Base-by-base conservation (phyloP, 2,888 invertebrate genomes). In the Iselma pallidipennis region DNA sequence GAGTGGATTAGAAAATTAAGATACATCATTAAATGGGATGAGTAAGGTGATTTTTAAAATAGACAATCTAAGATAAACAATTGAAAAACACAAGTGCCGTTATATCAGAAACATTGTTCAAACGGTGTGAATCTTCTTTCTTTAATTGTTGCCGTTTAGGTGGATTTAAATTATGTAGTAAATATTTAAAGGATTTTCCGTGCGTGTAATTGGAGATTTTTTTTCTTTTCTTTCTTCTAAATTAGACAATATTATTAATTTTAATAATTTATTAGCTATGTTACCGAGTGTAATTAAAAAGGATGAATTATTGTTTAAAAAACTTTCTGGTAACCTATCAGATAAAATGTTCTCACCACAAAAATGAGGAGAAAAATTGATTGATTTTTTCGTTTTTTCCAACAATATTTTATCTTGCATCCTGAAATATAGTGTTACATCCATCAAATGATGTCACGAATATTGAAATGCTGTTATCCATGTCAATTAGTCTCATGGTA, bases 1-100 rank as follows among this genome's bases (percentile, higher is more conserved):
- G 5, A 16, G 7, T 16, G 16, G 16, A 37, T 55, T 56, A 31
- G 50, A 56, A 31, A 52, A 54, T 61, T 52, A 33, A 26, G 16
- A 48, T 55, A 53, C 57, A 55, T 62, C 62, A 62, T 62, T 62
- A 62, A 62, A 62, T 55, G 55, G 58, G 57, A 62, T 62, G 62
- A 62, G 62, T 62, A 45, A 37, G 55, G 58, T 58, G 51, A 55
- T 59, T 62, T 62, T 62, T 31, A 59, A 62, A 59, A 52, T 52
- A 62, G 58, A 55, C 45, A 58, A 53, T 31, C 25, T 29, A 29
- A 61, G 42, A 61, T 54, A 62, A 62, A 62, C 58, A 62, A 58
- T 58, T 62, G n/a, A n/a, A 61, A 57, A 57, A 49, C 19, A 26
- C 21, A 7, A 28, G 6, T 31, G 55, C 62, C 62, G 62, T 61